These are phyloP conservation scores for Drepanosiphum platanoidis DNA, from an alignment of 2,888 invertebrate genomes.

Conservation along the genomic window DNA sequence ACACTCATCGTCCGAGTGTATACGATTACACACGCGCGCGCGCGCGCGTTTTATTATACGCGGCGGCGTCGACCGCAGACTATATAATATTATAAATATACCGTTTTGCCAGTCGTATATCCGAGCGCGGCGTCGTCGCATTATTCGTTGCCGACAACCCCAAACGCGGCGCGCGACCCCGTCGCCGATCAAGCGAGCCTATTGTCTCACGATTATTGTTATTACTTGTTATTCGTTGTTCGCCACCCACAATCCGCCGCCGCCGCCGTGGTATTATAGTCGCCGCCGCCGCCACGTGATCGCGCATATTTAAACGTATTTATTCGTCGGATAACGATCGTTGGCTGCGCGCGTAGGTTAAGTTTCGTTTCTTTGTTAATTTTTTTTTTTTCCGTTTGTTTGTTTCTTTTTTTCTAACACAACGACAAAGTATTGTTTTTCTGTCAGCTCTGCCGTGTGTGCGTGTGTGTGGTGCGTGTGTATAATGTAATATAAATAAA, in stretches of 20 bases:
- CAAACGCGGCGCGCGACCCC: not conserved
- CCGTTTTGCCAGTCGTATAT: not conserved
- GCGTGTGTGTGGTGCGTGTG: not conserved
- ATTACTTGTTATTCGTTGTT: constrained; percentile 48
- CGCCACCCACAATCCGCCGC: constrained; percentile 41
- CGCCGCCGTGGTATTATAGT: not conserved
- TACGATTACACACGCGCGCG: not conserved
- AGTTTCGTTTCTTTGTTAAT: constrained; percentile 48
- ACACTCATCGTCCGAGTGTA: constrained; percentile 5
- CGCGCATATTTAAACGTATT: constrained; percentile 45
- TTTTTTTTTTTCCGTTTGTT: constrained; percentile 15
- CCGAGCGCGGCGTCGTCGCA: not conserved
- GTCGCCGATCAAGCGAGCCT: not conserved
- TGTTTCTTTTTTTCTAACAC: no score
- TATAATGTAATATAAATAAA: not conserved
- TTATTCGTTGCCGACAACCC: not conserved
- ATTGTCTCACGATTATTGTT: constrained; percentile 31
- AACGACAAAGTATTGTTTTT: not conserved
- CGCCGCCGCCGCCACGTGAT: constrained; percentile 26
- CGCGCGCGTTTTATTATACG: not conserved
- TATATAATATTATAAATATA: no score
- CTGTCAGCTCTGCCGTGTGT: not conserved
- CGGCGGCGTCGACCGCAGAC: constrained; percentile 15
- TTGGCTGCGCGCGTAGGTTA: constrained; percentile 26
- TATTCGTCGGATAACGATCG: constrained; percentile 11